These are phyloP conservation scores for Sebastes umbrosus DNA, from an alignment of 2,797 vertebrate species.

Conservation along the genomic window DNA sequence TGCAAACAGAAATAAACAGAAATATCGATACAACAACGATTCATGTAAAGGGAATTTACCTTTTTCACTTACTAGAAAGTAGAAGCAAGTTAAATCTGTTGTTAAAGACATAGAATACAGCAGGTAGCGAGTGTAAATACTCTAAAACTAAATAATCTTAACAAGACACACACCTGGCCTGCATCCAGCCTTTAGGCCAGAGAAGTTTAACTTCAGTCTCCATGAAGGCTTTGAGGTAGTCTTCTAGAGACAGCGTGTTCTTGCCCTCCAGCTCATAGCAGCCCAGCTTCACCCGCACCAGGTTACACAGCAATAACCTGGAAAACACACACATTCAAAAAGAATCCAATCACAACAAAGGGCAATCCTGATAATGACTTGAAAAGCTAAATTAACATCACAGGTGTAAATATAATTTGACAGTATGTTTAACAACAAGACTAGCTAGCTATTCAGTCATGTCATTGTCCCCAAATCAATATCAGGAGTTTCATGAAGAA, in stretches of 20 bases:
- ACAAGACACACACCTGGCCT: conserved; percentile 86
- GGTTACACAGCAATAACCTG: conserved; percentile 92
- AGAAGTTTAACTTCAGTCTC: conserved; percentile 94
- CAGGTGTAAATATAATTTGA: no score
- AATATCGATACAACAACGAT: not conserved
- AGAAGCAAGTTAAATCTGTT: not conserved
- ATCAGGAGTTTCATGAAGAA: no score
- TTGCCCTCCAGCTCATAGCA: conserved; percentile 95
- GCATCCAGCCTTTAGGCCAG: conserved; percentile 99
- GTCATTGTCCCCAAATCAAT: no score
- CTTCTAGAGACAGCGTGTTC: conserved; percentile 90
- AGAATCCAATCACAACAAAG: not conserved
- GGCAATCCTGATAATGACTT: not conserved
- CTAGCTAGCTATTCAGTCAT: no score
- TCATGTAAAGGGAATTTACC: not conserved
- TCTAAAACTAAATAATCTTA: not conserved
- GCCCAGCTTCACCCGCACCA: conserved; percentile 95
- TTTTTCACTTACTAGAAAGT: no score
- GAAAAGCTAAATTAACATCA: no score
- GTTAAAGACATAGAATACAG: not conserved
- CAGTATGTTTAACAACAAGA: no score
- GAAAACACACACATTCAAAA: not conserved
- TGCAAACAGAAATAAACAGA: conserved; percentile 67
- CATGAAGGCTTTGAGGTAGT: conserved; percentile 97
- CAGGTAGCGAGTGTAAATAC: not conserved